Conservation (phyloP, 1,140 invertebrate species). For the Acyrthosiphon pisum region DNA sequence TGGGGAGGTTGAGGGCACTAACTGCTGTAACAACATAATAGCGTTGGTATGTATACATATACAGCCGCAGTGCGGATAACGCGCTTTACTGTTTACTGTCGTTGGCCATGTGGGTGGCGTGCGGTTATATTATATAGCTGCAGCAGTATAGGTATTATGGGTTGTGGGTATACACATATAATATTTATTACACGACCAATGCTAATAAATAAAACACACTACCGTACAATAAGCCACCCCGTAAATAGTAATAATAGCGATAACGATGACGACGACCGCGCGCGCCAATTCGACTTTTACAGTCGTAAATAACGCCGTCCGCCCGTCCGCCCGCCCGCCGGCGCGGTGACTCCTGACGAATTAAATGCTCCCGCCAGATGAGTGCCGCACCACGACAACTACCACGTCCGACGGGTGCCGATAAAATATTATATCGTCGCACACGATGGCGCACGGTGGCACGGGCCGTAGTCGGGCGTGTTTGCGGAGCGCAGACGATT, state of each 20-base stretch:
- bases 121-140: neutral
- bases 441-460: neutral
- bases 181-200: constrained; percentile 1
- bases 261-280: neutral
- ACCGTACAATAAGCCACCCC: neutral
- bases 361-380: neutral
- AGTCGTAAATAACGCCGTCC: neutral
- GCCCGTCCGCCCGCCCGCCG: no score
- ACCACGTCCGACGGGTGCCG: neutral
- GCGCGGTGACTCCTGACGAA: neutral
- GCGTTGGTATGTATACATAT: neutral
- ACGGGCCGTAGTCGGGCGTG: no score
- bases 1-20: neutral
- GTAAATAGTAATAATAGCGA: neutral
- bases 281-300: neutral
- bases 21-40: neutral
- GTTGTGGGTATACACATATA: neutral
- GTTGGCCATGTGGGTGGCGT: neutral
- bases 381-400: neutral
- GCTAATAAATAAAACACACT: neutral
- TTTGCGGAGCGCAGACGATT: no score
- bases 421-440: neutral
- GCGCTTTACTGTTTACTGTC: constrained; percentile 5
- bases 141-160: neutral
- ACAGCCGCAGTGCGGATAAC: neutral